Conservation (phyloP, 2,113 vertebrate species). For the Neodontobutis hainanensis region DNA sequence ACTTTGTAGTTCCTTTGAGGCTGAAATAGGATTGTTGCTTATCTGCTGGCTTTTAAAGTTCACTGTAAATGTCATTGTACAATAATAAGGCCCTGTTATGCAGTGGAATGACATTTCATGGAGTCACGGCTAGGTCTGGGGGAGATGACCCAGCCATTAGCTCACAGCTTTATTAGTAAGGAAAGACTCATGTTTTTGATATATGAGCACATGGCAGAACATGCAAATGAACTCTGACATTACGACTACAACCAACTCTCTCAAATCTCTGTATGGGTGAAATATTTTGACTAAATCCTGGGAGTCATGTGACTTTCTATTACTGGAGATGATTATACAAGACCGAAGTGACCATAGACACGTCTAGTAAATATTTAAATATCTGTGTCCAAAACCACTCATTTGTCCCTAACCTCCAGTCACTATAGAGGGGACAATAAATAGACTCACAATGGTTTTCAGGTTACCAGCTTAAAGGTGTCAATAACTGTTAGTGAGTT, state of each 20-base stretch:
- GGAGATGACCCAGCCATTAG: slow-evolving; percentile 60
- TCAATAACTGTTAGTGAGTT: no score
- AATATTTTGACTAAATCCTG: no score
- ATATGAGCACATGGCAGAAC: neutral
- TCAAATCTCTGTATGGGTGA: no score
- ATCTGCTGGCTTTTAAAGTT: slow-evolving; percentile 80
- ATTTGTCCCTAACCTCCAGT: no score
- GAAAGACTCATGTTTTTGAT: slow-evolving; percentile 13
- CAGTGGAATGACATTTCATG: slow-evolving; percentile 76
- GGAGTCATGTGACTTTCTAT: no score
- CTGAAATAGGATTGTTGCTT: slow-evolving; percentile 70
- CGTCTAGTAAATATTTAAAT: no score
- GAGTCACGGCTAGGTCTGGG: slow-evolving; percentile 55
- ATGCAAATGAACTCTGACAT: slow-evolving; percentile 23
- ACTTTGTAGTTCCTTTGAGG: slow-evolving; percentile 70
- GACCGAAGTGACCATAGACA: no score
- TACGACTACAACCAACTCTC: neutral
- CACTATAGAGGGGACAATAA: no score
- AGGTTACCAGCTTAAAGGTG: no score
- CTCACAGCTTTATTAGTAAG: slow-evolving; percentile 58
- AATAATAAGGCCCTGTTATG: slow-evolving; percentile 77
- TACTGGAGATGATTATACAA: no score
- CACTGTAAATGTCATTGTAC: slow-evolving; percentile 81
- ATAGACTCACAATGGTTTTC: no score
- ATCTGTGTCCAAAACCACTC: no score